A percentile compares a stretch with the other conserved stretches of the same genome.
Evolutionary conservation across 2,113 vertebrate genomes (phyloP).

Genomic region (Paraplagusia blochii): DNA sequence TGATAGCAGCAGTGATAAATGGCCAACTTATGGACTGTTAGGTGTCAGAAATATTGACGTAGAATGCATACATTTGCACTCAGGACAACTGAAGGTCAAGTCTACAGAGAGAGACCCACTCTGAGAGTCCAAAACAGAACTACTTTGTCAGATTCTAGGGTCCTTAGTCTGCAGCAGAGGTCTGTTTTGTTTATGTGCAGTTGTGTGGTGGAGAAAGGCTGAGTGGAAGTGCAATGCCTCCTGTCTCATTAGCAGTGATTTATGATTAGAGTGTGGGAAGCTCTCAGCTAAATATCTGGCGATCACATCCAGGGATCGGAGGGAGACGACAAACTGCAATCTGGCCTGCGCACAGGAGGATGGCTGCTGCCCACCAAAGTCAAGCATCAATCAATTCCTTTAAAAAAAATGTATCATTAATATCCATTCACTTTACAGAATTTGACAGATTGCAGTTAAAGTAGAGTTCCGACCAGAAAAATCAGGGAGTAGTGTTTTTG

Average conservation of each 20-base stretch:
- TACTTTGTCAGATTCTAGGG: not conserved
- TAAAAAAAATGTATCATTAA: conserved; percentile 34
- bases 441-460: conserved; percentile 27
- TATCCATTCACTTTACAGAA: conserved; percentile 17
- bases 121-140: not conserved
- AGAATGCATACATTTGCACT: conserved; percentile 1
- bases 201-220: conserved; percentile 16
- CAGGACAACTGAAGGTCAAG: not conserved
- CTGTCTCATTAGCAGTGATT: conserved; percentile 65
- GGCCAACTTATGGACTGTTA: conserved; percentile 5
- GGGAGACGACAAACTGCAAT: conserved; percentile 24
- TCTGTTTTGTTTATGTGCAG: conserved; percentile 30
- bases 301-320: conserved; percentile 37
- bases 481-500: conserved; percentile 17
- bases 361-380: conserved; percentile 7
- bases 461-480: not conserved
- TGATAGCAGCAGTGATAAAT: not conserved
- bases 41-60: conserved; percentile 6
- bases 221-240: conserved; percentile 42
- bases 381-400: conserved; percentile 45
- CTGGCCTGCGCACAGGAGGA: conserved; percentile 27
- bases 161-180: not conserved
- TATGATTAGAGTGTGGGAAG: conserved; percentile 48
- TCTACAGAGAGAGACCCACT: not conserved
- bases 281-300: conserved; percentile 39